Percentiles rank a stretch among this genome's conserved stretches.
Conservation (phyloP, 53 echinoderm and acorn worm genomes). For the Luidia sarsii region DNA sequence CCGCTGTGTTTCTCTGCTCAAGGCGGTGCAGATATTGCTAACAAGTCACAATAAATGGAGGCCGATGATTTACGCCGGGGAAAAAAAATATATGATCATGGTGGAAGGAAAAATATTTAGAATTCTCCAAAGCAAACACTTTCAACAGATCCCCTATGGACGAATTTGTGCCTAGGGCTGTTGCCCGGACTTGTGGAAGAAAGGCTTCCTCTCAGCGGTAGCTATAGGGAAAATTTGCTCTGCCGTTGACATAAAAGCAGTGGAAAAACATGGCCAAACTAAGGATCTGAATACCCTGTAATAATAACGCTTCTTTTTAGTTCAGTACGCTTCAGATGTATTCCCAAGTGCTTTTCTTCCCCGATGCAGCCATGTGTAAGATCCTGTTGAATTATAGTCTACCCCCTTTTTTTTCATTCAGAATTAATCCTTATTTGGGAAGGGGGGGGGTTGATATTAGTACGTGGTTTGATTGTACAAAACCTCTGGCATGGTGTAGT, state of each 20-base stretch:
- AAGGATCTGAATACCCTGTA: constrained; percentile 1
- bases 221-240: constrained; percentile 30
- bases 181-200: background rate
- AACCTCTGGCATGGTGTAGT: constrained; percentile 18
- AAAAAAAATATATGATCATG: constrained; percentile 43
- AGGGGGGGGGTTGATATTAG: constrained; percentile 3
- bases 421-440: constrained; percentile 9
- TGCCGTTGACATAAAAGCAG: constrained; percentile 35
- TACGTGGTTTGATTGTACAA: background rate
- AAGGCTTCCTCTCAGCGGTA: no score
- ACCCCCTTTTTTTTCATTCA: constrained; percentile 2
- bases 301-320: constrained; percentile 43
- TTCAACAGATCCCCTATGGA: constrained; percentile 21
- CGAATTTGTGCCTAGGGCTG: constrained; percentile 1
- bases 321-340: background rate
- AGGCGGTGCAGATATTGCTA: constrained; percentile 1
- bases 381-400: constrained; percentile 10
- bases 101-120: constrained; percentile 47
- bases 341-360: constrained; percentile 5
- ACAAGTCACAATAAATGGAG: constrained; percentile 6
- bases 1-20: background rate
- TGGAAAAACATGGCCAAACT: constrained; percentile 35
- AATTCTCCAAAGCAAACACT: constrained; percentile 46
- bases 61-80: constrained; percentile 12
- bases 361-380: constrained; percentile 23